Evolutionary conservation across 2,888 invertebrate genomes (phyloP), one percentile per base, ranked within the genome.

Genomic region (Standfussiana lucernea): DNA sequence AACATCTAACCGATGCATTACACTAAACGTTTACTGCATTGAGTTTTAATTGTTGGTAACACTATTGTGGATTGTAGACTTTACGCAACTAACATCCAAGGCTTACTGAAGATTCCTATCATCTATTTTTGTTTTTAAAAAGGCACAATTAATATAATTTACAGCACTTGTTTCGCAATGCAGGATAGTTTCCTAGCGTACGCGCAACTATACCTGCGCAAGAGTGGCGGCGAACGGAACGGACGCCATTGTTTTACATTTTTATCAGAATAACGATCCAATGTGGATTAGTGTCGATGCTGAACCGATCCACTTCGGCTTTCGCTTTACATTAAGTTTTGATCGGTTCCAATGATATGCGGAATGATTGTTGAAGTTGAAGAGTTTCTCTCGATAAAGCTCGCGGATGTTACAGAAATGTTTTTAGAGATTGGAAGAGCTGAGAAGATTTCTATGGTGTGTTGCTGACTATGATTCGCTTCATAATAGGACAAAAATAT

Each of bases 211-310:
- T 68, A 81, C 73, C 86, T 92, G 90, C 90, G 92, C 92, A 92
- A 92, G 89, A 89, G 85, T 88, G 89, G 85, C 90, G 88, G 77
- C 88, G 89, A 86, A 85, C 80, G 93, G 92, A 93, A 93, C 93
- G 92, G 77, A 73, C 79, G 75, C 91, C 81, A 93, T 93, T 93
- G 93, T 93, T 91, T 88, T 91, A 92, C 91, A 91, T 91, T 89
- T 89, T 93, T 95, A 95, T 94, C 94, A 86, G 86, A 84, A 83
- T 84, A 72, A 80, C 90, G 91, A 95, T 95, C 94, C 93, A 84
- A 83, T 88, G 87, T 90, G 93, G 93, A 95, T 95, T 94, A 93
- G 89, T 94, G 94, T 93, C 92, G 93, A 94, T 93, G 91, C 81
- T 79, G 81, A 87, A 86, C 86, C 78, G 77, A 89, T 83, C 75